phyloP scores from a whole-genome alignment of 2,888 invertebrate species.

The Halictus quadricinctus region DNA sequence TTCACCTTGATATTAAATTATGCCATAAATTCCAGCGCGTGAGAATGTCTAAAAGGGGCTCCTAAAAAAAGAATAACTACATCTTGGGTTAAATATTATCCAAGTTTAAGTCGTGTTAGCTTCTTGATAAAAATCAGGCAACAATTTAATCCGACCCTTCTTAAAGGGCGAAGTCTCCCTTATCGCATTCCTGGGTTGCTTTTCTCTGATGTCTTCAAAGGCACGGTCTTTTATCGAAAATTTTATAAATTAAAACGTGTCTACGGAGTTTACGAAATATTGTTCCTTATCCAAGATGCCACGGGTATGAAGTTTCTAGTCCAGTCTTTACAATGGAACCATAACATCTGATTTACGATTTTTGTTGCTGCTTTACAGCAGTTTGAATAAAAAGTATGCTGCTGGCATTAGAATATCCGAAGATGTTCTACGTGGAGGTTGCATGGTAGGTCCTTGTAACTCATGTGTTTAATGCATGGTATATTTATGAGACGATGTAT shows the following conservation, averaged over 20 bases:
- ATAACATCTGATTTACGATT: not conserved
- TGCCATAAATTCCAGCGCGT: too few species aligned
- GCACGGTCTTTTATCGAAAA: not conserved
- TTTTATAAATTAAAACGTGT: not conserved
- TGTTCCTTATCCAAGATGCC: not conserved
- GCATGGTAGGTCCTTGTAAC: not conserved
- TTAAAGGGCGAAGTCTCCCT: too few species aligned
- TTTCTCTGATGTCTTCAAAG: too few species aligned
- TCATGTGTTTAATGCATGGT: not conserved
- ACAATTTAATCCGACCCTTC: too few species aligned
- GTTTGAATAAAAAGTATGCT: not conserved
- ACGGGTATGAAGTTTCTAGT: too few species aligned
- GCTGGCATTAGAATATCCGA: not conserved
- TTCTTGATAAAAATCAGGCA: not conserved
- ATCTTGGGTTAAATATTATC: too few species aligned
- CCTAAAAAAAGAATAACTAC: too few species aligned
- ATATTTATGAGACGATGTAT: not conserved
- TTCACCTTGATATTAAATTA: too few species aligned
- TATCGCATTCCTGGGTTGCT: not conserved
- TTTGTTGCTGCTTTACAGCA: not conserved
- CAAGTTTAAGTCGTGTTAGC: too few species aligned
- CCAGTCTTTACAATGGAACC: not conserved
- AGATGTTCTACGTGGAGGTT: not conserved
- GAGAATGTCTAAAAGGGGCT: too few species aligned
- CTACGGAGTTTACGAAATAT: not conserved